Conservation (phyloP, 2,797 vertebrate genomes). For the Platyrinchus mystaceus region DNA sequence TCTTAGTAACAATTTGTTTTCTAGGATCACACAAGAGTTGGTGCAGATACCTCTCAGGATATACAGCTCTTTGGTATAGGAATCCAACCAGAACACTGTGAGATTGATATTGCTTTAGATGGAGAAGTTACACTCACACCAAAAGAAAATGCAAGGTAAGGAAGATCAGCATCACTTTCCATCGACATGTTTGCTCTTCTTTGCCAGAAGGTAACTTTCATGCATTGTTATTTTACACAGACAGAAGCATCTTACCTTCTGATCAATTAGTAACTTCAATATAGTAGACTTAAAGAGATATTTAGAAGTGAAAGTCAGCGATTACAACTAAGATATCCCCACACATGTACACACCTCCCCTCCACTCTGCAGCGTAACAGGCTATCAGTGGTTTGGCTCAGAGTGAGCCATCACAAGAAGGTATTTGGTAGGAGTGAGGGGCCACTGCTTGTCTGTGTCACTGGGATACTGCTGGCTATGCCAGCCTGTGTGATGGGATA, state of each 20-base stretch:
- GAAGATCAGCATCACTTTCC: not conserved
- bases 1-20: slow-evolving; percentile 24
- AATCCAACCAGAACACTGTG: slow-evolving; percentile 93
- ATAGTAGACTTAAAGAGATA: not conserved
- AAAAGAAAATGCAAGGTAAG: slow-evolving; percentile 89
- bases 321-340: not conserved
- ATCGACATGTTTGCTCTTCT: not conserved
- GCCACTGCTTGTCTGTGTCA: not conserved
- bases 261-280: not conserved
- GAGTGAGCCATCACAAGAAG: not conserved
- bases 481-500: rapidly evolving
- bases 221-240: not conserved
- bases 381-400: not conserved
- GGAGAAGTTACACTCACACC: slow-evolving; percentile 90
- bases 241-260: not conserved
- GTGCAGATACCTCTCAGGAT: slow-evolving; percentile 96
- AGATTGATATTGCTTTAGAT: slow-evolving; percentile 88
- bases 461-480: not conserved
- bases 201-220: not conserved
- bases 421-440: not conserved
- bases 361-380: not conserved
- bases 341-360: rapidly evolving
- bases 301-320: not conserved
- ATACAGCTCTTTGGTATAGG: slow-evolving; percentile 98
- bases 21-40: slow-evolving; percentile 91